Evolutionary conservation across 2,797 vertebrate genomes (phyloP).

Genomic region (Stomatorhinus walkeri): DNA sequence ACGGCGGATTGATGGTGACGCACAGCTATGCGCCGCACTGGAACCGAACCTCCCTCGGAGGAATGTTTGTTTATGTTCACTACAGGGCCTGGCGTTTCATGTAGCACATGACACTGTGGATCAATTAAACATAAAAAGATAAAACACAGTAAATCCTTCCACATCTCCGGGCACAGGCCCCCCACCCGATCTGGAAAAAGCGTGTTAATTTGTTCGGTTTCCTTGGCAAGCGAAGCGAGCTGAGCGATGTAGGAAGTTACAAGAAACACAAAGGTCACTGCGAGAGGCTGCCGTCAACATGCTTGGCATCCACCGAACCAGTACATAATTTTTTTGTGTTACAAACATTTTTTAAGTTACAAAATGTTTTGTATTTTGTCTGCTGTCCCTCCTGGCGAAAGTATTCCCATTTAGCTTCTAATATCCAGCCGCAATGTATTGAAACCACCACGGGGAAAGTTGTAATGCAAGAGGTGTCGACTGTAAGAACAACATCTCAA

Average conservation of each 20-base stretch:
- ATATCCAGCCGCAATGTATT: background rate
- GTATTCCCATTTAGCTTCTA: background rate
- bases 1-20: constrained; percentile 48
- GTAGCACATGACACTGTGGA: background rate
- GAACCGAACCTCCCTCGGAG: background rate
- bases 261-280: background rate
- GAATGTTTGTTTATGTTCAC: background rate
- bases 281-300: background rate
- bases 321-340: background rate
- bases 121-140: background rate
- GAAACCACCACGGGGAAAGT: background rate
- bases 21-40: constrained; percentile 24
- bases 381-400: background rate
- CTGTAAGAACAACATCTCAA: background rate
- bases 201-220: background rate
- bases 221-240: background rate
- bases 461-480: background rate
- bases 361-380: background rate
- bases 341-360: background rate
- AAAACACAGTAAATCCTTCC: background rate
- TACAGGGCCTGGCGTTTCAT: background rate
- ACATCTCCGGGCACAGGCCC: background rate
- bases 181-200: background rate
- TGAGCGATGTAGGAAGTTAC: background rate
- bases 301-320: background rate